These are phyloP conservation scores for Trichonephila clavipes DNA, from an alignment of 1,140 invertebrate species.

Conservation along the genomic window DNA sequence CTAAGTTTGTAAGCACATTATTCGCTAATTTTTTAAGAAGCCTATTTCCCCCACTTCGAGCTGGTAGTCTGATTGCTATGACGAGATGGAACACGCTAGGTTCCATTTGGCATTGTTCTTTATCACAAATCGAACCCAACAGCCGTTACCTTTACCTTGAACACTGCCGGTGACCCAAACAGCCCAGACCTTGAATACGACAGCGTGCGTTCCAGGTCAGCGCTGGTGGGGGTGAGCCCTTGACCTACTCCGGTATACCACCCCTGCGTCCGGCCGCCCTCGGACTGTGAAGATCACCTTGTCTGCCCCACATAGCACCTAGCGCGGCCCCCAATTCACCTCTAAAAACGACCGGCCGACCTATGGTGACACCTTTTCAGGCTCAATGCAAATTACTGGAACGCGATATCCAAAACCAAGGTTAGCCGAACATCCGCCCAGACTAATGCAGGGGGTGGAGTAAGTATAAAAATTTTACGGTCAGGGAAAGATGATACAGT, in stretches of 20 bases:
- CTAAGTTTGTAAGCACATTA: too few species aligned
- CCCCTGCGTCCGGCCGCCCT: conserved; percentile 36
- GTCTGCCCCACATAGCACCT: conserved; percentile 55
- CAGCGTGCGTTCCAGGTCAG: conserved; percentile 31
- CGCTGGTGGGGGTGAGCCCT: conserved; percentile 50
- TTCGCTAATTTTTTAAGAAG: too few species aligned
- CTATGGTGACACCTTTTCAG: not conserved
- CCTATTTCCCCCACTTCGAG: too few species aligned
- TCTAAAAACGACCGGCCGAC: not conserved
- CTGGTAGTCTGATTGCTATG: too few species aligned
- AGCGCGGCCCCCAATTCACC: not conserved
- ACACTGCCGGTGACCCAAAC: conserved; percentile 25
- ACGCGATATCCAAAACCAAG: conserved; percentile 16
- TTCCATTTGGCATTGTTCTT: too few species aligned
- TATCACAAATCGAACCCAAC: not conserved
- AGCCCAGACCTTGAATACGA: conserved; percentile 17
- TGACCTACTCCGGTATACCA: conserved; percentile 25
- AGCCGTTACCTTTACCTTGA: conserved; percentile 57
- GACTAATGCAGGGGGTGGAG: not conserved
- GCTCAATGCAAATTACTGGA: not conserved
- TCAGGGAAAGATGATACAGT: not conserved
- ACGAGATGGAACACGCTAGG: too few species aligned
- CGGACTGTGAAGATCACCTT: conserved; percentile 55
- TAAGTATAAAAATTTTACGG: too few species aligned
- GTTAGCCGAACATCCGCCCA: conserved; percentile 8